Evolutionary conservation across 2,888 invertebrate species (phyloP).

Genomic region (Physocephala rufipes): DNA sequence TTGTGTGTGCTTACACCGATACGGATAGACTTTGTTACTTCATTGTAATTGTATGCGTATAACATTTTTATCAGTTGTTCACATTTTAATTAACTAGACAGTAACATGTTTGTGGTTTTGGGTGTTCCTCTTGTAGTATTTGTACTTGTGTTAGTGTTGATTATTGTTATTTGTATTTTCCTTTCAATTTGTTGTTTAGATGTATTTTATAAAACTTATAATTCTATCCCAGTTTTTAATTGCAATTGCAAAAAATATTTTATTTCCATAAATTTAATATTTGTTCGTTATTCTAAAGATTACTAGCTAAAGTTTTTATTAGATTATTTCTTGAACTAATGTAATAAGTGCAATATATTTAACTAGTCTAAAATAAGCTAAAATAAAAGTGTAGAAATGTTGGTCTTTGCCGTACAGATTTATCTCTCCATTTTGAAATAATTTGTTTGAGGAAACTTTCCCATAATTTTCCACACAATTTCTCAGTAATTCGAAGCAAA

Average conservation of each 20-base stretch:
- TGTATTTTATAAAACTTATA: too few relatives aligned
- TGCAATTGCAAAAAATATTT: background rate
- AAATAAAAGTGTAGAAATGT: too few relatives aligned
- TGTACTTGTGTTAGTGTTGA: too few relatives aligned
- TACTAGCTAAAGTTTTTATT: too few relatives aligned
- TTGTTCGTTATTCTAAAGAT: background rate
- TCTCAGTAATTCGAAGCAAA: slow-evolving; percentile 3
- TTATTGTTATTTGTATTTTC: too few relatives aligned
- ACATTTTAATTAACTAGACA: slow-evolving; percentile 50
- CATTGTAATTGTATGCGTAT: background rate
- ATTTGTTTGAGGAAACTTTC: slow-evolving; percentile 5
- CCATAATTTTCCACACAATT: slow-evolving; percentile 27
- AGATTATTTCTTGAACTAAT: too few relatives aligned
- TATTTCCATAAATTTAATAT: background rate
- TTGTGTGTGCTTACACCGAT: background rate
- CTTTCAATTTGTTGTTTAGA: too few relatives aligned
- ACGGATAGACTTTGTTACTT: background rate
- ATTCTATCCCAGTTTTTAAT: background rate
- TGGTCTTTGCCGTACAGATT: too few relatives aligned
- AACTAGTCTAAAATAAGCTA: too few relatives aligned
- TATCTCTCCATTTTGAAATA: background rate
- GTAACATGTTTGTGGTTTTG: slow-evolving; percentile 13
- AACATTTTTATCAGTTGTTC: background rate
- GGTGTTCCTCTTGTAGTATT: slow-evolving; percentile 37
- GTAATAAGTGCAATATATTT: too few relatives aligned